Conservation (phyloP, 1,140 invertebrate species). For the Venustaconcha ellipsiformis region DNA sequence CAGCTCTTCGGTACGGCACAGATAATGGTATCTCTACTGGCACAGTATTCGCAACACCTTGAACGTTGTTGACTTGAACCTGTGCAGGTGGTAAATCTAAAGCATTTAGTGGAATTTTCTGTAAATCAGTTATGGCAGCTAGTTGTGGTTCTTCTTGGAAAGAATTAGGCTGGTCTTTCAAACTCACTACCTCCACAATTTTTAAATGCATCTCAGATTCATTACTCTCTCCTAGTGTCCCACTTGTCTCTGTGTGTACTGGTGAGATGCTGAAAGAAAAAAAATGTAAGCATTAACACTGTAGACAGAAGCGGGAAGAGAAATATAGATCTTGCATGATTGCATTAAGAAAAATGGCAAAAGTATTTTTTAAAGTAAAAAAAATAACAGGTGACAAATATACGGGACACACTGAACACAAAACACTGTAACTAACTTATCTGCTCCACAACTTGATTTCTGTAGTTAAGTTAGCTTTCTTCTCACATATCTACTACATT, state of each 20-base stretch:
- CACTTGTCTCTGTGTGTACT: slow-evolving; percentile 8
- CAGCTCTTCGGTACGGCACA: background rate
- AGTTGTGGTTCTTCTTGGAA: background rate
- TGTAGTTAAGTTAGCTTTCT: no score
- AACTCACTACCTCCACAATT: slow-evolving; percentile 57
- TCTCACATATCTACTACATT: no score
- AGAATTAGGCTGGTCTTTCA: slow-evolving; percentile 37
- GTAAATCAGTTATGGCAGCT: background rate
- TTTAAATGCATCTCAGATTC: slow-evolving; percentile 47
- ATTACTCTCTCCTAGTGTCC: slow-evolving; percentile 8
- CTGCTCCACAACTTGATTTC: no score
- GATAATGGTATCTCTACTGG: background rate
- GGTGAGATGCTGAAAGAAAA: slow-evolving; percentile 14
- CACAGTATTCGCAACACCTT: slow-evolving; percentile 2
- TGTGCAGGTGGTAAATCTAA: background rate
- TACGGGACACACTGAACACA: no score
- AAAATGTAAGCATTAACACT: no score
- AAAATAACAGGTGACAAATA: no score
- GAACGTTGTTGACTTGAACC: background rate
- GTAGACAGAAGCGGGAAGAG: no score
- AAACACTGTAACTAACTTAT: no score
- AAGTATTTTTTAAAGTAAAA: no score
- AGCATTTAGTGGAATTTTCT: background rate
- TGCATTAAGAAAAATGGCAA: no score
- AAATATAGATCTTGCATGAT: no score